Base-by-base conservation (phyloP, 2,113 vertebrate species). In the Hemichromis elongatus region DNA sequence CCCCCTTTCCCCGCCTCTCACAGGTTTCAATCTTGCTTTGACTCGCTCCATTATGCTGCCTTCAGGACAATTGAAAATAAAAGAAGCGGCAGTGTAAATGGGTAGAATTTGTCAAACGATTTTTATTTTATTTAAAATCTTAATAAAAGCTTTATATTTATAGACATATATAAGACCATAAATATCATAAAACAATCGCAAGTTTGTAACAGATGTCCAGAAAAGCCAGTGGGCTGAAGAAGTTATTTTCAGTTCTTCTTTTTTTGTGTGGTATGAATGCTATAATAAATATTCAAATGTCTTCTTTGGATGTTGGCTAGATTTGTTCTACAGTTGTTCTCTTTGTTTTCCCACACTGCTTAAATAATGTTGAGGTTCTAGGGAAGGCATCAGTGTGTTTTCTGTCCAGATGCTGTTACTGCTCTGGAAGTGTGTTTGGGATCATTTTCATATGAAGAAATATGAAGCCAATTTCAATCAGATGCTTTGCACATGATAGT, bases 1-100 rank as follows among this genome's bases (percentile, higher is more conserved):
- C 87, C 87, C 86, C 91, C 83, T 89, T 33, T 42, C 79, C 75
- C 83, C 88, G 83, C 92, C 90, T 85, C 81, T 75, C 40, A 28
- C 92, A 73, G 81, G 24, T 87, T 82, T 28, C 42, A 24, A 66
- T 73, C 70, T 77, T 13, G 54, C 30, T 54, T 79, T 80, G 50
- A 77, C 70, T 45, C 14, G 13, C 45, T 77, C 37, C 47, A 70
- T 19, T 24, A 42, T 21, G 92, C 7, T 79, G 53, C 90, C 19
- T 94, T 94, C 87, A 89, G 0, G 79, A 9, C 68, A 2, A 21
- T 80, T 14, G 84, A 86, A 86, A 80, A 87, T 53, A 37, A 33
- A 30, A 30, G 16, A 50, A 12, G 4, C 8, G 4, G 12, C 24
- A 28, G 2, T 14, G 42, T 50, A 18, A 28, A 28, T 28, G 68